A percentile compares a stretch with the other conserved stretches of the same genome.
phyloP scores from a whole-genome alignment of 2,797 vertebrate species.

The Cynodonichthys magdalenae region DNA sequence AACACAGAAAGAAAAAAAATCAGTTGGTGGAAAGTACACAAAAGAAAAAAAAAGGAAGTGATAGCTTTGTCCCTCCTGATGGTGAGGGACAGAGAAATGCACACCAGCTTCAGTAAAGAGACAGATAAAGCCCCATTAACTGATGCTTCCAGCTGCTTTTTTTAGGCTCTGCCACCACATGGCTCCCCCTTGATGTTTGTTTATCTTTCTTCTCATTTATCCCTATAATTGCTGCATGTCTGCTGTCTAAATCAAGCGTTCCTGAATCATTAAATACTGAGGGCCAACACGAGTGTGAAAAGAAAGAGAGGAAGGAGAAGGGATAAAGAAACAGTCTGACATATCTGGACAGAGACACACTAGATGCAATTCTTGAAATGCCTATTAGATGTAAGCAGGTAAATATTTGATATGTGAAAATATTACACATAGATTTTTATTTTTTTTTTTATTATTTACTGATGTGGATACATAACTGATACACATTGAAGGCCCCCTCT shows the following conservation, averaged over 20 bases:
- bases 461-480: neutral
- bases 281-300: slow-evolving; percentile 41
- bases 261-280: slow-evolving; percentile 61
- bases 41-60: slow-evolving; percentile 51
- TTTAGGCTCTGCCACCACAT: slow-evolving; percentile 70
- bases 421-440: neutral
- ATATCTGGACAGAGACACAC: neutral
- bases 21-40: slow-evolving; percentile 46
- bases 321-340: slow-evolving; percentile 10
- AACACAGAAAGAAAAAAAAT: slow-evolving; percentile 15
- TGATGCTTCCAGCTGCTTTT: slow-evolving; percentile 79
- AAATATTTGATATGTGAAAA: neutral
- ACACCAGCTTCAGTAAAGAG: slow-evolving; percentile 66
- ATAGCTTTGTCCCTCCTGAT: slow-evolving; percentile 56
- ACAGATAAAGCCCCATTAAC: slow-evolving; percentile 79
- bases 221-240: slow-evolving; percentile 73
- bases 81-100: slow-evolving; percentile 56
- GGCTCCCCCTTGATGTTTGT: slow-evolving; percentile 82
- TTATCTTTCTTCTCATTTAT: slow-evolving; percentile 81
- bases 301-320: slow-evolving; percentile 35
- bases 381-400: neutral
- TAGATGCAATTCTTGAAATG: neutral
- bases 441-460: neutral
- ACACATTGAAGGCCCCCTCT: no score
- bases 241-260: slow-evolving; percentile 61